These are phyloP conservation scores for Sitobion miscanthi DNA, from an alignment of 1,140 invertebrate species.

Conservation along the genomic window DNA sequence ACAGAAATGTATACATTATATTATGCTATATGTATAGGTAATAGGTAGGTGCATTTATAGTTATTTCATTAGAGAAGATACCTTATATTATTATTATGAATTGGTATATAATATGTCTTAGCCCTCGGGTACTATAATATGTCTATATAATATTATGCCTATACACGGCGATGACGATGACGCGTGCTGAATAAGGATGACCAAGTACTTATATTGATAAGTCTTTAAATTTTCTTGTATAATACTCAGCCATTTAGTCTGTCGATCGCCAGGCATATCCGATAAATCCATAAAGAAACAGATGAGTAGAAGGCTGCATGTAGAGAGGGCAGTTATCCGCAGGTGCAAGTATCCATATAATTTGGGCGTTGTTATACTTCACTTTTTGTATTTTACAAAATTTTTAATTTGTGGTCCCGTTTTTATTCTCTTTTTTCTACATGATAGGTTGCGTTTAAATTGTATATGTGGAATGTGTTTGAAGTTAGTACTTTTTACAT, in stretches of 20 bases:
- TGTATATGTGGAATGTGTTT: neutral
- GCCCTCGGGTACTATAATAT: neutral
- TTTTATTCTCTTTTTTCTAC: neutral
- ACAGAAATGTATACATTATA: neutral
- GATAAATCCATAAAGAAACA: neutral
- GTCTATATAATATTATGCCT: neutral
- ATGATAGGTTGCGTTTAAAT: neutral
- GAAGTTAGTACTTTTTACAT: neutral
- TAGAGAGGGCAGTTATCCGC: neutral
- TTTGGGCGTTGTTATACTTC: neutral
- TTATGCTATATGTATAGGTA: neutral
- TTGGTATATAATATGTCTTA: neutral
- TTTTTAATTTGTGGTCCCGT: neutral
- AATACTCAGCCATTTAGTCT: neutral
- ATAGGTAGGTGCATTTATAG: neutral
- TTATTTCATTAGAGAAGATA: conserved; percentile 12
- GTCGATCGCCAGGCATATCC: neutral
- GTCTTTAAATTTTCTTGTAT: neutral
- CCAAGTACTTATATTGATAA: neutral
- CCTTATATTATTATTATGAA: neutral
- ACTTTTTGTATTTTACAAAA: neutral
- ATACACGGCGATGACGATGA: neutral
- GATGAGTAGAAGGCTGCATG: neutral
- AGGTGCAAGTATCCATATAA: neutral
- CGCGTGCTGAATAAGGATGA: neutral